These are phyloP conservation scores for Metridium senile DNA, from an alignment of 92 coral and sea anemone genomes.

Conservation along the genomic window DNA sequence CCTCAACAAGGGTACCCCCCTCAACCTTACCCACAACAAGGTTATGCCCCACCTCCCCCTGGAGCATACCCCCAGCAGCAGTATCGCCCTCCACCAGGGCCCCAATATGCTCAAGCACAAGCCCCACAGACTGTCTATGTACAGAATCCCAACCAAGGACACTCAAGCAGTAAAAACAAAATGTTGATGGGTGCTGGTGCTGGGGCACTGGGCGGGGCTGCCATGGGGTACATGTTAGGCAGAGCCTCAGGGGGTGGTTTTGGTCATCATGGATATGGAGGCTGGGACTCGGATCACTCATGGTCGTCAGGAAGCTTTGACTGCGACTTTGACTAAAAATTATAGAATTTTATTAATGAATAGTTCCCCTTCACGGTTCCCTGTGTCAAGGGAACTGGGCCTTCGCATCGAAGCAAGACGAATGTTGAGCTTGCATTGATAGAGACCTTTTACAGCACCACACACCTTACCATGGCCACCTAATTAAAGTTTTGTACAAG, in stretches of 20 bases:
- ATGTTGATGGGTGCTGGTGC: constrained; percentile 96
- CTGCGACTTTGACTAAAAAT: constrained; percentile 75
- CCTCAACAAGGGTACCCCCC: constrained; percentile 63
- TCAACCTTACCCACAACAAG: constrained; percentile 52
- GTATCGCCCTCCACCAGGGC: constrained; percentile 54
- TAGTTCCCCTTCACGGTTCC: too few species aligned
- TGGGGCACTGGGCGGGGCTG: constrained; percentile 95
- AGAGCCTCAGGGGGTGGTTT: constrained; percentile 87
- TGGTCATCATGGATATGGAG: constrained; percentile 80
- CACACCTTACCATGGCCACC: too few species aligned
- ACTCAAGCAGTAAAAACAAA: constrained; percentile 33
- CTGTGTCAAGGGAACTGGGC: too few species aligned
- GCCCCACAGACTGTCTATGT: constrained; percentile 78
- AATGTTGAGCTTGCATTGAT: too few species aligned
- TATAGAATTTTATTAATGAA: not conserved
- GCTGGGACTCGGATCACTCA: constrained; percentile 92
- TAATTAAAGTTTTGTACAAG: too few species aligned
- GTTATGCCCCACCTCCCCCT: constrained; percentile 64
- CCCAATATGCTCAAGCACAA: constrained; percentile 66
- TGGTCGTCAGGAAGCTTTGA: constrained; percentile 97
- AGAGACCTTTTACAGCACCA: too few species aligned
- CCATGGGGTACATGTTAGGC: constrained; percentile 95
- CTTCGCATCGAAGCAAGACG: too few species aligned
- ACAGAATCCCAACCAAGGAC: constrained; percentile 48
- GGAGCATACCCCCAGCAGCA: constrained; percentile 76